Base-by-base conservation (phyloP, 1,140 invertebrate genomes). In the Thalassaphorura encarpata region DNA sequence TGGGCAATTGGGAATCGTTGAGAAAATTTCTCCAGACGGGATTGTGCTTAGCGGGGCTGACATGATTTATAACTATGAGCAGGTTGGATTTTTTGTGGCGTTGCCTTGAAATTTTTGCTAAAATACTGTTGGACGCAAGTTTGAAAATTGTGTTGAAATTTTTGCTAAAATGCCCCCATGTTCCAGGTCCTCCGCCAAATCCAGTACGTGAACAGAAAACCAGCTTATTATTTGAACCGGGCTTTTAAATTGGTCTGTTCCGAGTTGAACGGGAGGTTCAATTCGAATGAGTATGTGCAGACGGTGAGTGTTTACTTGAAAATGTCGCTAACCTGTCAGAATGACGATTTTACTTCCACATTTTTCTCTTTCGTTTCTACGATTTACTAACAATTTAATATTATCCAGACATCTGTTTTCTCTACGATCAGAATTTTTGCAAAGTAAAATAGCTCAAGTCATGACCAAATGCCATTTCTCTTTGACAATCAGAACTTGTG, bases 161-260 rank as follows among this genome's bases (percentile, higher is more conserved):
- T 45, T 15, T 23, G 21, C 21, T 23, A 6, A 8, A 45, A 16
- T 18, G 11, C 18, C 42, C 6, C 31, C 24, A 49, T 53, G 68
- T 70, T 64, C 68, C 73, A 81, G 72, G 79, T 90, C 3, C 78
- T 95, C n/a, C 78, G 83, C 26, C 81, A 90, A 61, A 85, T 97
- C 42, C 82, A 87, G 54, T 97, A 97, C 74, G 88, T 86, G 62
- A 95, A 94, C 71, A 84, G 85, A 62, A 92, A 94, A 67, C 89
- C 91, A 6, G 89, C 90, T 3, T 92, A 92, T 70, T 93, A 94
- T 70, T 75, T 97, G 39, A 94, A 94, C 72, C 80, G 89, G 57
- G 89, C 91, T 1, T 96, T 97, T 74, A 92, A 94, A 68, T 74
- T 97, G 2, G 84, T 85, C 29, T 97, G 94, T 72, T 90, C 89